A percentile compares a stretch with the other conserved stretches of the same genome.
Evolutionary conservation across 2,797 vertebrate genomes (phyloP).

Genomic region (Danio aesculapii): DNA sequence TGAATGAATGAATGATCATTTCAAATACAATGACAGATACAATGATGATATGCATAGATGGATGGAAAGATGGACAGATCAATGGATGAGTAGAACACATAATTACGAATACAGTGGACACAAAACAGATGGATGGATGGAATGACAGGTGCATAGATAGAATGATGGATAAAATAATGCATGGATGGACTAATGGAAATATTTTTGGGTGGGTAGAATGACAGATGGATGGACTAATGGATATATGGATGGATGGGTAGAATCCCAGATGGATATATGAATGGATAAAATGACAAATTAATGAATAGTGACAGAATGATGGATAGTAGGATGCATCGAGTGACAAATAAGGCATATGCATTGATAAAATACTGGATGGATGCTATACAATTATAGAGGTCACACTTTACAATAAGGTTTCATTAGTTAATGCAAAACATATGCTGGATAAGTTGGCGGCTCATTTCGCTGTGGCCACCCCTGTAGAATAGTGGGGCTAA

Average conservation of each 20-base stretch:
- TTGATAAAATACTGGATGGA: neutral
- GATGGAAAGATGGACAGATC: neutral
- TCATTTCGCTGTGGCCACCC: too few relatives aligned
- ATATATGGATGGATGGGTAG: neutral
- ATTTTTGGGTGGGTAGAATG: neutral
- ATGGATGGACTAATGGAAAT: too few relatives aligned
- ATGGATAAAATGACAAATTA: too few relatives aligned
- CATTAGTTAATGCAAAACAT: too few relatives aligned
- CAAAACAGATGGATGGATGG: neutral
- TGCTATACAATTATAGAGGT: too few relatives aligned
- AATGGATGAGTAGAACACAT: neutral
- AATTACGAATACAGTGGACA: neutral
- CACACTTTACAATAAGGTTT: too few relatives aligned
- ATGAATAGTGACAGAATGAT: too few relatives aligned
- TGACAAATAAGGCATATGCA: neutral
- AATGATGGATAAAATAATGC: neutral
- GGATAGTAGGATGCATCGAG: neutral
- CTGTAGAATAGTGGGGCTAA: too few relatives aligned
- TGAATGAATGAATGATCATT: neutral
- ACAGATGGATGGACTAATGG: fast-evolving
- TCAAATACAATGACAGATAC: too few relatives aligned
- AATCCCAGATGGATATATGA: neutral
- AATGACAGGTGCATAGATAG: neutral
- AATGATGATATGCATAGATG: neutral
- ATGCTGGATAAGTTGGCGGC: too few relatives aligned